These are phyloP conservation scores for Lycaon pictus DNA, from an alignment of 2,113 vertebrate species.

Conservation along the genomic window DNA sequence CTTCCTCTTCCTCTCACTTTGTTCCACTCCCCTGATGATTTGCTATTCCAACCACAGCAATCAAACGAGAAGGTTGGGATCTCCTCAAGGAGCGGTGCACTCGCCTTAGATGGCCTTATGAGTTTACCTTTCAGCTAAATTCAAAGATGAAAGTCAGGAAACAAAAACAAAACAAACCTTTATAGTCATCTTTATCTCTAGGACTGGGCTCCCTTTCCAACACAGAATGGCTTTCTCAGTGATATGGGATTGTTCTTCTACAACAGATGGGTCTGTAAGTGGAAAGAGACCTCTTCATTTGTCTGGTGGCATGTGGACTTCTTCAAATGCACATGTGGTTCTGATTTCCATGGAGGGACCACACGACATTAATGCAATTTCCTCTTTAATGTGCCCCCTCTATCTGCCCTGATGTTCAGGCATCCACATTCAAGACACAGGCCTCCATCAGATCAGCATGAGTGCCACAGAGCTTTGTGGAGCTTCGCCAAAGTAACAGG, in stretches of 20 bases:
- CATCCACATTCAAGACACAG: neutral
- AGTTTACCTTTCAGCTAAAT: neutral
- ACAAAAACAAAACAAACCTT: neutral
- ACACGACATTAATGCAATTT: neutral
- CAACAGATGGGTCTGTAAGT: conserved; percentile 14
- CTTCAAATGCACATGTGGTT: neutral
- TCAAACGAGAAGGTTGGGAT: neutral
- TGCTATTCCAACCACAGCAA: neutral
- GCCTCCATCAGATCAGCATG: neutral
- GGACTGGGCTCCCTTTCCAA: neutral
- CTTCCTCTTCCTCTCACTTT: neutral
- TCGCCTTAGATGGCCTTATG: neutral
- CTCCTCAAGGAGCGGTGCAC: neutral
- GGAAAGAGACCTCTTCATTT: conserved; percentile 5
- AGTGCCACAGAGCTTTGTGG: neutral
- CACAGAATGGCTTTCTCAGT: neutral
- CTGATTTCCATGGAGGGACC: neutral
- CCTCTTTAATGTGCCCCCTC: neutral
- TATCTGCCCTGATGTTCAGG: neutral
- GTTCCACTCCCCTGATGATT: neutral
- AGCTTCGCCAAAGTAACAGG: conserved; percentile 19
- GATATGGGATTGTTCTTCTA: neutral
- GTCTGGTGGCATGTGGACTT: neutral
- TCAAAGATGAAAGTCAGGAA: neutral
- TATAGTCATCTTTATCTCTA: neutral